Conservation (phyloP, 2,797 vertebrate genomes). For the Poeciliopsis turneri region DNA sequence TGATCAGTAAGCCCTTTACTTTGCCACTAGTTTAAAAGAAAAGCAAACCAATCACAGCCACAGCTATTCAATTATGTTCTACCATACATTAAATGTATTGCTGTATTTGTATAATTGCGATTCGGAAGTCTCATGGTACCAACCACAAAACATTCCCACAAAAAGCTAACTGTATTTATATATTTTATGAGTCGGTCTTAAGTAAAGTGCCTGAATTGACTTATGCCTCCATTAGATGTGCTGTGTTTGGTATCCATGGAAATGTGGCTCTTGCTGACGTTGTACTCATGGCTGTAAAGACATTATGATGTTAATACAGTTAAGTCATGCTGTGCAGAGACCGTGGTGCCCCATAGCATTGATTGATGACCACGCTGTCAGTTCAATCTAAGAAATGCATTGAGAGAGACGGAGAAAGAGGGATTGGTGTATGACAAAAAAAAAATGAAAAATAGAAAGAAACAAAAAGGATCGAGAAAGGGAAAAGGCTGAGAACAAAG, state of each 20-base stretch:
- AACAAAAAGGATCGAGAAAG: constrained; percentile 42
- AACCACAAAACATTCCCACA: not conserved
- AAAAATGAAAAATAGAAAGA: not conserved
- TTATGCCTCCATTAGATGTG: constrained; percentile 17
- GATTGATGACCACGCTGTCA: constrained; percentile 78
- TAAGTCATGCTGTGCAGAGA: constrained; percentile 58
- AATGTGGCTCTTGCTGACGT: constrained; percentile 12
- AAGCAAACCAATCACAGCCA: not conserved
- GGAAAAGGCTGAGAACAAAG: constrained; percentile 22
- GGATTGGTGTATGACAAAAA: constrained; percentile 23
- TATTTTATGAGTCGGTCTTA: not conserved
- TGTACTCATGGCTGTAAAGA: constrained; percentile 38
- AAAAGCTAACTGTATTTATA: not conserved
- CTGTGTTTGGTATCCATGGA: constrained; percentile 34
- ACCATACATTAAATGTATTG: not conserved
- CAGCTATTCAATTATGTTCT: not conserved
- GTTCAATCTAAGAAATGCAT: constrained; percentile 75
- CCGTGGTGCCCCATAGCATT: constrained; percentile 59
- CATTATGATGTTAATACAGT: constrained; percentile 74
- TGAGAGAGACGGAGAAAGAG: constrained; percentile 40
- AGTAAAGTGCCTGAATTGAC: not conserved
- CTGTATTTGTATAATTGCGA: not conserved
- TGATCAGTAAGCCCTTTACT: not conserved
- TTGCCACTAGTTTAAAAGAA: not conserved
- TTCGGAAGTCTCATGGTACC: not conserved